These are phyloP conservation scores for Drosophila burlai DNA, from an alignment of 1,140 invertebrate species.

Conservation along the genomic window DNA sequence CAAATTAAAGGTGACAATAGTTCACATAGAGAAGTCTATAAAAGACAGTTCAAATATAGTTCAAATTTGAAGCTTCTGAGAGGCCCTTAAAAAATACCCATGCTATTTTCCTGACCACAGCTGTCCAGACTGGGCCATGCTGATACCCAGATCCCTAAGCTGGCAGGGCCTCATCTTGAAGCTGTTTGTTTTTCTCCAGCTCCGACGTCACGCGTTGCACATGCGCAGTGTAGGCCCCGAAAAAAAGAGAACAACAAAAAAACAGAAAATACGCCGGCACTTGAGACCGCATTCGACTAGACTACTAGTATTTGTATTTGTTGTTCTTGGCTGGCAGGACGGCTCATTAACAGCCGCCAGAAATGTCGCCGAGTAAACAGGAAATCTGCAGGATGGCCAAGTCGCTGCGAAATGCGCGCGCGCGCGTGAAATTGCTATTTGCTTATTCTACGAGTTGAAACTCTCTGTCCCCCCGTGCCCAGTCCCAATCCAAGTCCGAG, in stretches of 20 bases:
- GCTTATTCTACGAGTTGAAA: constrained; percentile 29
- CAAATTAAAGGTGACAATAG: neutral
- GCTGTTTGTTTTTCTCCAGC: constrained; percentile 60
- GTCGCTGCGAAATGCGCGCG: constrained; percentile 55
- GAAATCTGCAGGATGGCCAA: constrained; percentile 65
- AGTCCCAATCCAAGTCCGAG: neutral
- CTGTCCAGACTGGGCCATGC: constrained; percentile 2
- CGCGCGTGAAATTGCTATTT: constrained; percentile 65
- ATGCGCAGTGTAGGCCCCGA: constrained; percentile 64
- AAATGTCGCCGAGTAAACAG: constrained; percentile 67
- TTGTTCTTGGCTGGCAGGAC: constrained; percentile 27
- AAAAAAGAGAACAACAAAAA: neutral
- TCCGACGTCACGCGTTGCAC: constrained; percentile 64
- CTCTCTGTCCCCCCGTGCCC: no score
- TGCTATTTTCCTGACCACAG: constrained; percentile 3
- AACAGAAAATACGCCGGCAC: constrained; percentile 4
- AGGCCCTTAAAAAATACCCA: no score
- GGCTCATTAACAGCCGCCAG: constrained; percentile 62
- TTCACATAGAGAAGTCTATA: neutral
- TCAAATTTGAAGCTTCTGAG: neutral
- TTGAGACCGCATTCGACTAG: constrained; percentile 24
- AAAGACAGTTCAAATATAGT: no score
- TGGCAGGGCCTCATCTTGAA: neutral
- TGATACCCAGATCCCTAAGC: constrained; percentile 1
- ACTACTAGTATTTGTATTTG: constrained; percentile 33